phyloP scores from a whole-genome alignment of 2,888 invertebrate species.

The Lepas anatifera region DNA sequence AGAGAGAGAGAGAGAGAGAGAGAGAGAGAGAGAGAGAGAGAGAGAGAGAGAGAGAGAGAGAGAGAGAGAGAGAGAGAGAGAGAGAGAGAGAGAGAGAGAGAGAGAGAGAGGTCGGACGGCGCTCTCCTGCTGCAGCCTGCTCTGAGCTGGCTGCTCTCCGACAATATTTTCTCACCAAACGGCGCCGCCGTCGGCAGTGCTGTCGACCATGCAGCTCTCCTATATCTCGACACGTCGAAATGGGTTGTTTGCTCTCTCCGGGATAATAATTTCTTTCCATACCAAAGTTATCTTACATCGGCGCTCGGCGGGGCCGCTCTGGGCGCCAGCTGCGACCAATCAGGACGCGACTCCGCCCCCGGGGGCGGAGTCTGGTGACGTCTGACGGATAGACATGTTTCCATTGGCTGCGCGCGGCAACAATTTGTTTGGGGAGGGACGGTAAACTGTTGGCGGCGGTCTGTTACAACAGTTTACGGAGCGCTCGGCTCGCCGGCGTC shows the following conservation, averaged over 20 bases:
- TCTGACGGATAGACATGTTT: slow-evolving; percentile 6
- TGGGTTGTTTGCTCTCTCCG: slow-evolving; percentile 8
- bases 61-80: too few relatives aligned
- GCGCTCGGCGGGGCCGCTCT: neutral
- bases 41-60: too few relatives aligned
- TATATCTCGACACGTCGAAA: slow-evolving; percentile 12
- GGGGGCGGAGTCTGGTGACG: slow-evolving; percentile 6
- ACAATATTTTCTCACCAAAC: slow-evolving; percentile 7
- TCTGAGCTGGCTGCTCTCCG: neutral
- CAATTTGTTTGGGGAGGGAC: slow-evolving; percentile 11
- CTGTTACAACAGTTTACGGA: slow-evolving; percentile 11
- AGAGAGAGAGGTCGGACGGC: too few relatives aligned
- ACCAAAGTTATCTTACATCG: slow-evolving; percentile 8
- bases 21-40: too few relatives aligned
- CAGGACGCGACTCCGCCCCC: neutral
- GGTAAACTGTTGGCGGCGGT: slow-evolving; percentile 2
- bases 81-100: too few relatives aligned
- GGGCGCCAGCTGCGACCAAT: neutral
- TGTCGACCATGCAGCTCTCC: slow-evolving; percentile 7
- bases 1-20: too few relatives aligned
- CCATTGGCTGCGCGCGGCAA: slow-evolving; percentile 9
- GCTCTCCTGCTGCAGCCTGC: too few relatives aligned
- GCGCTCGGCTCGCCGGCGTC: neutral
- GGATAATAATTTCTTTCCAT: slow-evolving; percentile 8
- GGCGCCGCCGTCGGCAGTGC: neutral